Evolutionary conservation across 2,113 vertebrate species (phyloP).

Genomic region (Heterotis niloticus): DNA sequence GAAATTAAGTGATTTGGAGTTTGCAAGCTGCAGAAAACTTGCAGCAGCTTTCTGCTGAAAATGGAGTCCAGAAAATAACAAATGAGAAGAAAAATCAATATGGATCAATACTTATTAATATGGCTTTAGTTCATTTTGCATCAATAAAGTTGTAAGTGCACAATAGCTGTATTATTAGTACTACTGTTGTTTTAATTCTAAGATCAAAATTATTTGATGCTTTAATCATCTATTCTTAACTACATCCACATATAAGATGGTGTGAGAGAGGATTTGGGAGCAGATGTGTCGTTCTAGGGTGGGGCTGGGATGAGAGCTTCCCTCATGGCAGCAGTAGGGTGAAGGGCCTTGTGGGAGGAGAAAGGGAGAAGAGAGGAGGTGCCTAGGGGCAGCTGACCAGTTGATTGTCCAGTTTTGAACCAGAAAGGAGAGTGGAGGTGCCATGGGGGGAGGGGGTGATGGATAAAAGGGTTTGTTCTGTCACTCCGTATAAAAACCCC

Average conservation of each 20-base stretch:
- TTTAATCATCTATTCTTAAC: too few relatives aligned
- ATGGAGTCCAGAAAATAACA: too few relatives aligned
- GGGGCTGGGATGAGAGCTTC: not conserved
- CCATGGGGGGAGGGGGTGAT: not conserved
- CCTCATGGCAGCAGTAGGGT: constrained; percentile 21
- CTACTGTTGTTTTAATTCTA: too few relatives aligned
- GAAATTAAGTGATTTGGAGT: too few relatives aligned
- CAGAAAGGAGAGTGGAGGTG: constrained; percentile 9
- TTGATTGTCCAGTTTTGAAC: not conserved
- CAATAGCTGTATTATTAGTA: too few relatives aligned
- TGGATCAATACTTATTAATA: too few relatives aligned
- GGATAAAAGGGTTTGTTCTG: constrained; percentile 41
- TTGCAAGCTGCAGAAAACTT: too few relatives aligned
- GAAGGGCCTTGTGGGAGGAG: constrained; percentile 43
- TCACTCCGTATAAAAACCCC: constrained; percentile 61
- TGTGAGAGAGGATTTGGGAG: constrained; percentile 29
- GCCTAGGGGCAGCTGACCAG: not conserved
- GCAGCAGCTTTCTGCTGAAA: too few relatives aligned
- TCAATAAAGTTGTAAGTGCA: not conserved
- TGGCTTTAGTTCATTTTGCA: not conserved
- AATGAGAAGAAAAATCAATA: too few relatives aligned
- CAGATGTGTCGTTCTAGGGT: not conserved
- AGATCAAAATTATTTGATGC: too few relatives aligned
- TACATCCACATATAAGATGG: too few relatives aligned
- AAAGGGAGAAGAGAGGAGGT: constrained; percentile 46